A percentile compares a stretch with the other conserved stretches of the same genome.
phyloP scores from a whole-genome alignment of 2,797 vertebrate species.

The Falco biarmicus region DNA sequence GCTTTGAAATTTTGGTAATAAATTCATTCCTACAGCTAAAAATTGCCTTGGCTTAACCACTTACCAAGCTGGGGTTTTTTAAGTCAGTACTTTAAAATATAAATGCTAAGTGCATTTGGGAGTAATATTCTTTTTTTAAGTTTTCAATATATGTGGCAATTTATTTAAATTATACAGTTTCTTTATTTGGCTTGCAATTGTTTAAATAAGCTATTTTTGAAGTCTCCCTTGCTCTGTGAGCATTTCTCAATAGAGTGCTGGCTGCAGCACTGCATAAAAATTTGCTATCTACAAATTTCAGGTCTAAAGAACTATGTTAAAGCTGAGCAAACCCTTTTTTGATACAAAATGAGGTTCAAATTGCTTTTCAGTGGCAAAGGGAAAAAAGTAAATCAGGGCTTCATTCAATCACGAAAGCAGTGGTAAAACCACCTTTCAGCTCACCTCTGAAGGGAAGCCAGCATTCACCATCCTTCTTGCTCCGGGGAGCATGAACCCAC shows the following conservation, averaged over 20 bases:
- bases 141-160: neutral
- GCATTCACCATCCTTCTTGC: neutral
- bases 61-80: neutral
- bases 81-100: neutral
- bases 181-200: neutral
- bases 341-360: neutral
- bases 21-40: neutral
- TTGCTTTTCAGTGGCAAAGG: neutral
- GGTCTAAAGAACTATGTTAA: neutral
- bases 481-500: fast-evolving
- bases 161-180: neutral
- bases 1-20: neutral
- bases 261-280: neutral
- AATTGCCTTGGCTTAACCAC: neutral
- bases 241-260: neutral
- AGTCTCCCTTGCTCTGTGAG: neutral
- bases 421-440: neutral
- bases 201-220: neutral
- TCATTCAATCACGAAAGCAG: neutral
- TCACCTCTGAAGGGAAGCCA: neutral
- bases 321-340: neutral
- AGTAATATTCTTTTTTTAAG: neutral
- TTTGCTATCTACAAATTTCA: neutral
- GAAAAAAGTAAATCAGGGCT: neutral
- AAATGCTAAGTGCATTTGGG: neutral